Evolutionary conservation across 2,113 vertebrate genomes (phyloP).

Genomic region (Coptodon bakossiorum): DNA sequence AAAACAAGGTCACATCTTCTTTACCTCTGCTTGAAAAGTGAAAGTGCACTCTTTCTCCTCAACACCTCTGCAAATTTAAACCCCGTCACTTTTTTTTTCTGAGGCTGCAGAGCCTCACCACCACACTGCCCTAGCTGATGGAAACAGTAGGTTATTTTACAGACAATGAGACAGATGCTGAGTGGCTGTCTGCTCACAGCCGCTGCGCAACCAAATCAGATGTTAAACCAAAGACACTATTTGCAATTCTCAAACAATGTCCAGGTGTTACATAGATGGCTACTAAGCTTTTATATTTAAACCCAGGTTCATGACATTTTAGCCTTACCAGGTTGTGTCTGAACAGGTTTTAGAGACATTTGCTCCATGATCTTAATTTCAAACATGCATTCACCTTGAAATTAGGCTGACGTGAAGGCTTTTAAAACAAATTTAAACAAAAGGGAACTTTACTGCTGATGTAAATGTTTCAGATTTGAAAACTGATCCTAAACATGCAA

Average conservation of each 20-base stretch:
- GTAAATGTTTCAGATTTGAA: not conserved
- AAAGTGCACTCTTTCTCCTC: not conserved
- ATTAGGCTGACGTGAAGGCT: not conserved
- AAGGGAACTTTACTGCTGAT: not conserved
- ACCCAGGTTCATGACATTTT: not conserved
- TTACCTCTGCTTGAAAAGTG: not conserved
- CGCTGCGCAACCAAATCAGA: rapidly evolving
- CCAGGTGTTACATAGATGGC: not conserved
- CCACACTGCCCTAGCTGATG: not conserved
- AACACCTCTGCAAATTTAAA: not conserved
- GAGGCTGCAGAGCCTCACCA: not conserved
- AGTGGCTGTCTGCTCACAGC: not conserved
- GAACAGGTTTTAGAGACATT: not conserved
- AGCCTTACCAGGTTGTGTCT: not conserved
- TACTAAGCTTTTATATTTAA: not conserved
- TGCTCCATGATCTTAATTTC: not conserved
- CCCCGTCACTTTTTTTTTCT: not conserved
- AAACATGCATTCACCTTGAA: not conserved
- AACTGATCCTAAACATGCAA: not conserved
- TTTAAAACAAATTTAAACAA: not conserved
- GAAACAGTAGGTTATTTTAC: not conserved
- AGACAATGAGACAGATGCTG: not conserved
- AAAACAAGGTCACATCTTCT: not conserved
- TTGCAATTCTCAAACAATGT: not conserved
- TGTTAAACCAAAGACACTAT: not conserved